phyloP scores from a whole-genome alignment of 53 echinoderm and acorn worm genomes.

The Actinopyga echinites region DNA sequence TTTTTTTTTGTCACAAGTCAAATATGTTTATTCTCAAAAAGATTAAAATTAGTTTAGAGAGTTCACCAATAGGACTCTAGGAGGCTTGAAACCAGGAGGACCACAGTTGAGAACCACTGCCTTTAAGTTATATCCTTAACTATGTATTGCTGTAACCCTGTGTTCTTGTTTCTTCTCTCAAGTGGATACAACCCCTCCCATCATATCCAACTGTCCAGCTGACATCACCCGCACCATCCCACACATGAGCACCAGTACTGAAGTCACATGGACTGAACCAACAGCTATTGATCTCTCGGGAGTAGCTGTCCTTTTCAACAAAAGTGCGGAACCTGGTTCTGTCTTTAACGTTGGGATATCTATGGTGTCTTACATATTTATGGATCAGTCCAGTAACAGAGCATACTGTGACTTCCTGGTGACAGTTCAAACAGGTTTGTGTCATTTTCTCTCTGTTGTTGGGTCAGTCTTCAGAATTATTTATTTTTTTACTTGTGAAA shows the following conservation, averaged over 20 bases:
- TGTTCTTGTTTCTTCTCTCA: too few species aligned
- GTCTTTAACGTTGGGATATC: slow-evolving; percentile 19
- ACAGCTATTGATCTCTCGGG: slow-evolving; percentile 37
- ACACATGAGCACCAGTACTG: background rate
- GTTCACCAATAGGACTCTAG: too few species aligned
- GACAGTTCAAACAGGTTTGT: background rate
- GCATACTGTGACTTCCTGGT: slow-evolving; percentile 21
- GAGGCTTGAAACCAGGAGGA: too few species aligned
- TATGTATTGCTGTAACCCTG: too few species aligned
- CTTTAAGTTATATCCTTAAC: too few species aligned
- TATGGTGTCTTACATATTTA: slow-evolving; percentile 17
- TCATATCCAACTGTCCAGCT: background rate
- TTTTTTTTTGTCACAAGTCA: too few species aligned
- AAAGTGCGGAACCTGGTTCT: background rate
- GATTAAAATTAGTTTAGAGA: too few species aligned
- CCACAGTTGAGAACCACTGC: too few species aligned
- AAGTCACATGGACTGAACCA: slow-evolving; percentile 39
- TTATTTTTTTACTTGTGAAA: too few species aligned
- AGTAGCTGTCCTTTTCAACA: background rate
- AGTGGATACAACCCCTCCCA: slow-evolving; percentile 14
- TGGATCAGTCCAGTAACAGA: slow-evolving; percentile 7
- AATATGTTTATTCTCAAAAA: too few species aligned
- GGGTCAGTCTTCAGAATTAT: too few species aligned
- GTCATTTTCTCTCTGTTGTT: too few species aligned
- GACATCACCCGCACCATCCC: slow-evolving; percentile 13